Evolutionary conservation across 1,140 invertebrate species (phyloP).

Genomic region (Delia radicum): DNA sequence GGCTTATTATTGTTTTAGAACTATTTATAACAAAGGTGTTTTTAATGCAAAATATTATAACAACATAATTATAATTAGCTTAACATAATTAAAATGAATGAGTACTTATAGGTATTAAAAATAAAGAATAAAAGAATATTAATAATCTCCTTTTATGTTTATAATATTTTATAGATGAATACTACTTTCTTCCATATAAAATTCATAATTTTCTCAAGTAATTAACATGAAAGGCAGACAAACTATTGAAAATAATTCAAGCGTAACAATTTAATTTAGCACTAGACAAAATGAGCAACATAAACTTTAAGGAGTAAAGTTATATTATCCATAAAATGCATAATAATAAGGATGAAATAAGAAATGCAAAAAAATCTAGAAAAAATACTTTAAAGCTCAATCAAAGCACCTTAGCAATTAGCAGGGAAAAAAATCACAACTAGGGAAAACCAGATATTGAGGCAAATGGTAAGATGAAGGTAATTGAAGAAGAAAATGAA

Average conservation of each 20-base stretch:
- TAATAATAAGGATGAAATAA: not conserved
- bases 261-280: not conserved
- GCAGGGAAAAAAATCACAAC: not conserved
- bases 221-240: not conserved
- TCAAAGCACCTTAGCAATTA: not conserved
- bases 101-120: no score
- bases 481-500: constrained; percentile 1
- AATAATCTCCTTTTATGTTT: no score
- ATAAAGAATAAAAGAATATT: no score
- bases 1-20: no score
- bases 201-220: not conserved
- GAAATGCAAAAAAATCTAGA: not conserved
- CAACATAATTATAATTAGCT: no score
- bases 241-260: not conserved
- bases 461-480: not conserved
- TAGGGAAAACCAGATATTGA: not conserved
- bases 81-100: no score
- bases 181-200: no score
- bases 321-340: not conserved
- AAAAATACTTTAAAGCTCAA: not conserved
- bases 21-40: no score
- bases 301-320: not conserved
- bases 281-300: not conserved
- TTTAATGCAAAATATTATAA: no score
- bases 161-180: no score